Evolutionary conservation across 2,113 vertebrate species (phyloP), one percentile per base, ranked within the genome.

Genomic region (Percina caprodes): DNA sequence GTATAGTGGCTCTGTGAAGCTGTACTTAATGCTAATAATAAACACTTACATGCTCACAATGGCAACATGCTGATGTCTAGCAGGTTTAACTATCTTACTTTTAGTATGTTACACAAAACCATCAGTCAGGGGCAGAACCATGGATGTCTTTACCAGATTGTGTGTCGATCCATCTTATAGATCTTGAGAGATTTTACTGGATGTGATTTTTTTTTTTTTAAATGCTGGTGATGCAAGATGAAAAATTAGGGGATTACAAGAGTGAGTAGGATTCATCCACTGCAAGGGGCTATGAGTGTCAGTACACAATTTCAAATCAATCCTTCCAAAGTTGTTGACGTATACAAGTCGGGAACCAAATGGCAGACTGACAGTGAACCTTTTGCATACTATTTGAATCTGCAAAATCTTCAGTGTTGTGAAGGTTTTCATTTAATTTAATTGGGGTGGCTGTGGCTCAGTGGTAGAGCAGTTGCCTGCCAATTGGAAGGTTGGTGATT

Each of bases 341-440:
- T 49, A 39, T 68, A 68, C 59, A 42, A 49, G 42, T 49, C 26
- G 39, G 26, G 48, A 70, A 54, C 21, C 33, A 60, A 62, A 30
- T 69, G 42, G 13, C 8, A 4, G 5, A 15, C n/a, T 8, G 66
- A 21, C 15, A 9, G 51, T 49, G 46, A 60, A 42, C 13, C 39
- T 79, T 24, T 23, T 13, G 3, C 23, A 42, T 35, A 33, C 18
- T 56, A 24, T 33, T 24, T 55, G 10, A 48, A 49, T 69, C 35
- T 75, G 14, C 9, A 0, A 52, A 60, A 19, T 58, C 10, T 19
- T 59, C 6, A 10, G 23, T 51, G 39, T 46, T 26, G 15, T 79
- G 60, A 39, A 55, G 12, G n/a, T 52, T 80, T 72, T 18, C 5
- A 51, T 52, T 60, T 51, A n/a, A n/a, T n/a, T n/a, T n/a, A n/a